A percentile compares a stretch with the other conserved stretches of the same genome.
phyloP scores from a whole-genome alignment of 2,888 invertebrate genomes.

The Epsilonema sp. region DNA sequence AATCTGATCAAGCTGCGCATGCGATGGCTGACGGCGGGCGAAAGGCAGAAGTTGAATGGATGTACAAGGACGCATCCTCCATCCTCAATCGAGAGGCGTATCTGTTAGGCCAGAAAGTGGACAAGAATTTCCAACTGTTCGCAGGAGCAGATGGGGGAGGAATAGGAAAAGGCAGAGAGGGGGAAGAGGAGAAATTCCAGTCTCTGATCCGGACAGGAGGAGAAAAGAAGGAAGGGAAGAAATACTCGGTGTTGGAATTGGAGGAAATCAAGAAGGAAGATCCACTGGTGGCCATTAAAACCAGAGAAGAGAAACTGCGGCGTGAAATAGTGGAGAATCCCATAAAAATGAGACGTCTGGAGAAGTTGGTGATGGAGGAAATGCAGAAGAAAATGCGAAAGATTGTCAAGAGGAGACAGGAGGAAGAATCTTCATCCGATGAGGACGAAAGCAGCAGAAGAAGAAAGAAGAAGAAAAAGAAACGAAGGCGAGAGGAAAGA shows the following conservation, averaged over 20 bases:
- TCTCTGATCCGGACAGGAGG: neutral
- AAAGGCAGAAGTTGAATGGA: too few relatives aligned
- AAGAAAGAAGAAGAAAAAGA: conserved; percentile 34
- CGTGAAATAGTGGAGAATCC: conserved; percentile 69
- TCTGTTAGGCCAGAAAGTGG: conserved; percentile 57
- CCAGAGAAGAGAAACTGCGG: conserved; percentile 61
- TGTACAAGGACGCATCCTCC: conserved; percentile 39
- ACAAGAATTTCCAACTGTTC: conserved; percentile 45
- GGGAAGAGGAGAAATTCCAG: neutral
- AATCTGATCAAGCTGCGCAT: neutral
- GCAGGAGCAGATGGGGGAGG: neutral
- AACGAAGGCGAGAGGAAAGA: too few relatives aligned
- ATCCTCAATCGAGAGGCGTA: conserved; percentile 64
- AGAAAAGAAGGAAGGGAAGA: too few relatives aligned
- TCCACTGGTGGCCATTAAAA: conserved; percentile 63
- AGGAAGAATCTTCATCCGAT: conserved; percentile 18
- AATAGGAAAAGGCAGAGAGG: neutral
- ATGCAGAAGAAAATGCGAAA: conserved; percentile 29
- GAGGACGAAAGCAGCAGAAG: conserved; percentile 33
- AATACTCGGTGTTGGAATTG: conserved; percentile 35
- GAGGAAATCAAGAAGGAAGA: conserved; percentile 49
- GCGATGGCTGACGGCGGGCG: too few relatives aligned
- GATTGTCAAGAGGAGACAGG: conserved; percentile 17
- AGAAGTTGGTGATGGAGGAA: conserved; percentile 44
- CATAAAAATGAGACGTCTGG: conserved; percentile 61